These are phyloP conservation scores for Lutraria lutraria DNA, from an alignment of 2,888 invertebrate species.

Conservation along the genomic window DNA sequence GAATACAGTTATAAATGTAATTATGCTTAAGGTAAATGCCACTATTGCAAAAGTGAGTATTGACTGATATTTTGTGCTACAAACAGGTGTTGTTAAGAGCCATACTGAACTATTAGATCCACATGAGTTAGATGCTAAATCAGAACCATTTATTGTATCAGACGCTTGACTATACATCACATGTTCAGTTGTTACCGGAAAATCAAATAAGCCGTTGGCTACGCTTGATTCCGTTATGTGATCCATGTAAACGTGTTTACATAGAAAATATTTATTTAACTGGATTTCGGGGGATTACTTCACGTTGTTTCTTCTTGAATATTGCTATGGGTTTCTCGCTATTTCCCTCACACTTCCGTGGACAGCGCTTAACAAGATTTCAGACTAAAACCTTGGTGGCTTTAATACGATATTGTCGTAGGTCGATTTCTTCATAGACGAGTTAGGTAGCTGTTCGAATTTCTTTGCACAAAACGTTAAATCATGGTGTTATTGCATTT, in stretches of 20 bases:
- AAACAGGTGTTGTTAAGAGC: constrained; percentile 76
- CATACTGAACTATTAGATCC: constrained; percentile 75
- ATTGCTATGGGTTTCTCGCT: background rate
- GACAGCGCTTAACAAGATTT: background rate
- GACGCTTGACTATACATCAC: background rate
- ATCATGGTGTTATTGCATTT: background rate
- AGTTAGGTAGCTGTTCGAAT: background rate
- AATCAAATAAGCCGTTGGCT: constrained; percentile 5
- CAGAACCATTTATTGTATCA: constrained; percentile 1
- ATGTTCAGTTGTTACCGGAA: background rate
- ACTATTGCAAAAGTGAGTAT: constrained; percentile 78
- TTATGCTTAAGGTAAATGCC: constrained; percentile 79
- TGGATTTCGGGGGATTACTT: background rate
- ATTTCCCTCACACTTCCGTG: background rate
- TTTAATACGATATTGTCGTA: background rate
- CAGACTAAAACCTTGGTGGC: background rate
- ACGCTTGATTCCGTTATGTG: constrained; percentile 31
- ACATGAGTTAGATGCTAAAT: constrained; percentile 59
- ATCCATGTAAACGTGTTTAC: constrained; percentile 20
- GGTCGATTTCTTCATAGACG: background rate
- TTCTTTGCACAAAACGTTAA: background rate
- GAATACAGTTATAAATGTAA: constrained; percentile 85
- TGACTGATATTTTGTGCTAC: constrained; percentile 78
- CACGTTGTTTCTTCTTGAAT: constrained; percentile 4
- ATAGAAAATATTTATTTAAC: constrained; percentile 17